Base-by-base conservation (phyloP, 2,888 invertebrate species). In the Andrena trimmerana region DNA sequence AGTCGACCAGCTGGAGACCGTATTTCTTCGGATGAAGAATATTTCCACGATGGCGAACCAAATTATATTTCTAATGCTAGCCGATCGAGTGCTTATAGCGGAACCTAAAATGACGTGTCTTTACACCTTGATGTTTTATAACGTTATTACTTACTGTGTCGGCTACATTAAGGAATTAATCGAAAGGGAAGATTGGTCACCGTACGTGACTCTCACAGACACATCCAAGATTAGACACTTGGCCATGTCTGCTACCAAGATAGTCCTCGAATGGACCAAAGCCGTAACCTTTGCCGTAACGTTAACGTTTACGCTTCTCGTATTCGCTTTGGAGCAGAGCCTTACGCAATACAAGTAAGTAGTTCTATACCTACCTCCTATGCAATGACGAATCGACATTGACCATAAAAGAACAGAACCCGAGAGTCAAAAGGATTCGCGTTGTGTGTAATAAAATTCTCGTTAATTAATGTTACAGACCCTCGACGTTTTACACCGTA, bases 41-140 rank as follows among this genome's bases (percentile, higher is more conserved):
- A 95, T 97, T 16, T 96, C 96, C 69, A 96, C 96, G 79, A 96
- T 97, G 95, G 95, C 96, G 52, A 96, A 96, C 90, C 97, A 97
- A 96, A 94, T 97, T 92, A 94, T 97, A 85, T 96, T 97, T 94
- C 96, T 97, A 94, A 96, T 96, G 87, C 95, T 97, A 73, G 97
- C 97, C 91, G 97, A 97, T 90, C 95, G 96, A 31, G 95, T 96
- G 42, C 94, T 97, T 42, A 95, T 96, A 94, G 88, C 94, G 87
- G 87, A 93, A 89, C 92, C 94, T 85, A 94, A 95, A 89, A 95
- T 97, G 57, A 97, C 97, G 0, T 96, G 96, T 60, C 95, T 97
- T 31, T 97, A 97, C 94, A 97, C 97, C 0, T 95, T 97, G 24
- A 96, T 97, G 96, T 97, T 97, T 94, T 97, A 97, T 95, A 97